Evolutionary conservation across 1,140 invertebrate genomes (phyloP).

Genomic region (Tribolium castaneum): DNA sequence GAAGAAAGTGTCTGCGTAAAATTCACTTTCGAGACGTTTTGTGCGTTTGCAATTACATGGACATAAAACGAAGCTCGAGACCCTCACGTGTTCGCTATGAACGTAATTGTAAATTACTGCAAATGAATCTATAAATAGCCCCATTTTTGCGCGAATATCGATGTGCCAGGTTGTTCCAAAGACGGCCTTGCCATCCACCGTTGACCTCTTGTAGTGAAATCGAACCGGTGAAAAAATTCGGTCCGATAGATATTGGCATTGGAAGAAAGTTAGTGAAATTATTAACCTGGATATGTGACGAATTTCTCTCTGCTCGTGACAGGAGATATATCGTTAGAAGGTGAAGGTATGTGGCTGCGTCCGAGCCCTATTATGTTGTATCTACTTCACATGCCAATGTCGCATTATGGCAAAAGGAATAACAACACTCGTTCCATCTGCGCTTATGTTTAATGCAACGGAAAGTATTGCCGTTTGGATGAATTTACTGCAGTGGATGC

Average conservation of each 20-base stretch:
- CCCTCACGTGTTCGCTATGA: conserved; percentile 17
- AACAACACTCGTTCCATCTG: neutral
- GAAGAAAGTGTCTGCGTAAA: conserved; percentile 14
- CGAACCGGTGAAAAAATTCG: neutral
- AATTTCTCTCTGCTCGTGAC: conserved; percentile 11
- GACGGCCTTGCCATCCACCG: conserved; percentile 36
- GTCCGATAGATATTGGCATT: conserved; percentile 10
- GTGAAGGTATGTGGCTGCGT: neutral
- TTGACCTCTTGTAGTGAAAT: neutral
- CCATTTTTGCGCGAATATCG: conserved; percentile 27
- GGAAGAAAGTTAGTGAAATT: conserved; percentile 30
- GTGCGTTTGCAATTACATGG: conserved; percentile 14
- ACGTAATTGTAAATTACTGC: conserved; percentile 28
- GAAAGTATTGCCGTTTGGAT: neutral
- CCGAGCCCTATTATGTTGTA: neutral
- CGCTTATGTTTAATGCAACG: conserved; percentile 11
- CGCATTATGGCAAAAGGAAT: neutral
- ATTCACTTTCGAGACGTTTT: conserved; percentile 16
- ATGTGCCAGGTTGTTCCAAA: conserved; percentile 22
- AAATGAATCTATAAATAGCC: conserved; percentile 43
- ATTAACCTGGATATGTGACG: conserved; percentile 18
- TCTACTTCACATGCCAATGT: conserved; percentile 1
- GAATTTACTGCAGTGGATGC: neutral
- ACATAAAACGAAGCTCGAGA: conserved; percentile 10
- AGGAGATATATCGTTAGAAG: neutral